phyloP scores from a whole-genome alignment of 2,113 vertebrate genomes.

The Ornithorhynchus anatinus region DNA sequence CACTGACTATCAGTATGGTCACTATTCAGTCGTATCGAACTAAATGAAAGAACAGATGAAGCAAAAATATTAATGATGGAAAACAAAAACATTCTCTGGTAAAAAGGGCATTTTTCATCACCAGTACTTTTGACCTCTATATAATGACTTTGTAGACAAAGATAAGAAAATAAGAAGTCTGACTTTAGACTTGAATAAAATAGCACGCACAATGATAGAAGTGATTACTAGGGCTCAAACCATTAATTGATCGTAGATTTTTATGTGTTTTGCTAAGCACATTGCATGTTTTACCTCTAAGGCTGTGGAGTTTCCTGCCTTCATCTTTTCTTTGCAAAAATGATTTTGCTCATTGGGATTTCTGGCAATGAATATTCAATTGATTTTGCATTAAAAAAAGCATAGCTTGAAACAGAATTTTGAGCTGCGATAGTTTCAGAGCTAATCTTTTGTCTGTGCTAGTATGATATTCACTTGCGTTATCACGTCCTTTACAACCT shows the following conservation, averaged over 20 bases:
- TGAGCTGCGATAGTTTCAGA: background rate
- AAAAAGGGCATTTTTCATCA: slow-evolving; percentile 1
- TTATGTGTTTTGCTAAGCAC: background rate
- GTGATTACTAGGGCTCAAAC: background rate
- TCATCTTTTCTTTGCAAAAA: background rate
- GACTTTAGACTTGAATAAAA: slow-evolving; percentile 13
- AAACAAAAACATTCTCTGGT: slow-evolving; percentile 7
- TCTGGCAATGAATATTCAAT: slow-evolving; percentile 3
- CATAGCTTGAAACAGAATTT: background rate
- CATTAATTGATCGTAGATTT: background rate
- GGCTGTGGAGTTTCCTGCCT: background rate
- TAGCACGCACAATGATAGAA: background rate
- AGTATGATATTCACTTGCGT: background rate
- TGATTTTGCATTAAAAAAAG: slow-evolving; percentile 17
- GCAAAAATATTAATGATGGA: background rate
- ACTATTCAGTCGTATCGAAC: slow-evolving; percentile 1
- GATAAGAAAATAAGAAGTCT: background rate
- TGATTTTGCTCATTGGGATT: background rate
- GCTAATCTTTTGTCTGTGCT: background rate
- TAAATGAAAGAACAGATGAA: background rate
- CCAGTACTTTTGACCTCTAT: background rate
- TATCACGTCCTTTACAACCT: background rate
- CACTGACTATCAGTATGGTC: background rate
- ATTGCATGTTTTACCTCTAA: too few relatives aligned
- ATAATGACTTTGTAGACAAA: background rate